These are phyloP conservation scores for Heterocephalus glaber DNA, from an alignment of 2,113 vertebrate genomes.

Conservation along the genomic window DNA sequence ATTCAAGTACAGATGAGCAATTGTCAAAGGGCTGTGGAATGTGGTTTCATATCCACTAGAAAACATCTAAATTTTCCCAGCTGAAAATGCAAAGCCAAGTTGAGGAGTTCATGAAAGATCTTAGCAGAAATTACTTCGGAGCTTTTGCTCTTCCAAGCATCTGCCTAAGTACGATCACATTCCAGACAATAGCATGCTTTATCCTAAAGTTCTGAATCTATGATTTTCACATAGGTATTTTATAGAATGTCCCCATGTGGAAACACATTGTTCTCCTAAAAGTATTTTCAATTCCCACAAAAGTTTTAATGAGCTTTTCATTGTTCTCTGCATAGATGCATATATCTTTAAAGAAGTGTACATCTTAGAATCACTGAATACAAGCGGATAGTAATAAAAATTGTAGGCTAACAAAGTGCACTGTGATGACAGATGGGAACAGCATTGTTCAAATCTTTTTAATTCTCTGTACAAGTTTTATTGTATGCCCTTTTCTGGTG, in stretches of 20 bases:
- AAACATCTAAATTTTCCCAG: constrained; percentile 14
- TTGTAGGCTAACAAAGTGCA: neutral
- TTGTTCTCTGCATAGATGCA: neutral
- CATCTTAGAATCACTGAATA: neutral
- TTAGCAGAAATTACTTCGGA: constrained; percentile 55
- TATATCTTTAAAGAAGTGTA: neutral
- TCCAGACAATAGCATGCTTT: neutral
- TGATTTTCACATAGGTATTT: constrained; percentile 27
- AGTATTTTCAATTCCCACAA: neutral
- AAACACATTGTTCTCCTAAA: neutral
- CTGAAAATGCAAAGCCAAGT: constrained; percentile 16
- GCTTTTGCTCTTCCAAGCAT: neutral
- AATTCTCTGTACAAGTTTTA: constrained; percentile 50
- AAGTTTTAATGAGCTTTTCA: neutral
- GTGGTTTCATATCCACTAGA: neutral
- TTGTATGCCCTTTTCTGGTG: constrained; percentile 40
- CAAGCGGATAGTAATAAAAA: constrained; percentile 4
- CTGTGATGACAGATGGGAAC: neutral
- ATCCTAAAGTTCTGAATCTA: neutral
- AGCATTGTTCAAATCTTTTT: constrained; percentile 25
- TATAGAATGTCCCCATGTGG: neutral
- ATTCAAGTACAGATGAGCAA: neutral
- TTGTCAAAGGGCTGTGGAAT: neutral
- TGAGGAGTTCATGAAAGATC: neutral
- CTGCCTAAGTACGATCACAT: constrained; percentile 7